Evolutionary conservation across 1,140 invertebrate genomes (phyloP).

Genomic region (Papilio dardanus): DNA sequence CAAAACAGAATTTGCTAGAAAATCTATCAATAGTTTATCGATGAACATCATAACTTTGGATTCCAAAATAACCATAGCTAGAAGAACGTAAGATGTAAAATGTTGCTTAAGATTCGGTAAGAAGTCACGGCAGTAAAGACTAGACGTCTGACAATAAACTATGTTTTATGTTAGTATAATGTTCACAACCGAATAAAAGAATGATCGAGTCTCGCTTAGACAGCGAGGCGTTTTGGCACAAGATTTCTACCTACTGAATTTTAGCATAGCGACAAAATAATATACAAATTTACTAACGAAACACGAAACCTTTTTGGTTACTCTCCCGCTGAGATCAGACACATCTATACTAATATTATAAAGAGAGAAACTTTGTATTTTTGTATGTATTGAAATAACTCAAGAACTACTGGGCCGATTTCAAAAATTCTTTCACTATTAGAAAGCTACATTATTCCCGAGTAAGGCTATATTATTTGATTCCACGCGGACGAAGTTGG

Average conservation of each 20-base stretch:
- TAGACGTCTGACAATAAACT: constrained; percentile 21
- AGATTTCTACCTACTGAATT: neutral
- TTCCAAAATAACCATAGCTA: neutral
- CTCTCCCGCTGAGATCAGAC: no score
- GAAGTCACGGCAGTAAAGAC: constrained; percentile 9
- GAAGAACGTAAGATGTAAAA: neutral
- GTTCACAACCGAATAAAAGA: constrained; percentile 21
- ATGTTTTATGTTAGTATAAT: constrained; percentile 17
- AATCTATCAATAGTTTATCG: no score
- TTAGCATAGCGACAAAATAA: neutral
- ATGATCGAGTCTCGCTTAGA: constrained; percentile 16
- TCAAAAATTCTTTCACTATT: no score
- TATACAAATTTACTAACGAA: neutral
- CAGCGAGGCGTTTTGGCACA: neutral
- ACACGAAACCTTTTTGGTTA: neutral
- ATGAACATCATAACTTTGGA: neutral
- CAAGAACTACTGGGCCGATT: no score
- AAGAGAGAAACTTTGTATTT: no score
- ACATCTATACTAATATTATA: no score
- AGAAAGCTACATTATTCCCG: no score
- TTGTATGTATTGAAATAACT: no score
- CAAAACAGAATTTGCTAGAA: neutral
- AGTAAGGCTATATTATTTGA: no score
- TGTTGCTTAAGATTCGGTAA: neutral
- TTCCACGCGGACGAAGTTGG: no score